Base-by-base conservation (phyloP, 1,140 invertebrate species). In the Trichoplusia ni region DNA sequence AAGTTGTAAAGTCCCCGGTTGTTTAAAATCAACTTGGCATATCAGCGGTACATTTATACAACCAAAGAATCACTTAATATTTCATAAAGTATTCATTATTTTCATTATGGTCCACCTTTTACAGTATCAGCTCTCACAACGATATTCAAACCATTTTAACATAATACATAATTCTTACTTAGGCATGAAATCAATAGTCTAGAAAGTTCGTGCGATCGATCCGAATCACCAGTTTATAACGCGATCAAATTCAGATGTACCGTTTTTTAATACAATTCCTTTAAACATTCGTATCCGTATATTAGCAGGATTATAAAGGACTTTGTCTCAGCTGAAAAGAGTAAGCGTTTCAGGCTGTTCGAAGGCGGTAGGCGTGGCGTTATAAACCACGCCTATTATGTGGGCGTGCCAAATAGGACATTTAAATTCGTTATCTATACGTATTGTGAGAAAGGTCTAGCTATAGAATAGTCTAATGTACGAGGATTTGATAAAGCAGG, bases 121-220 rank as follows among this genome's bases (percentile, higher is more conserved):
- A 31, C 6, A 9, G 27, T 1, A 6, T 1, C 29, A n/a, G 4
- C 16, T 33, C 2, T 21, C 4, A 4, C 19, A 18, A 8, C 18
- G 14, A 53, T 18, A 25, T 11, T 13, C 35, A 42, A 16, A 40
- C 18, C 14, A 8, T 7, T 31, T 19, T 33, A 33, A 18, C 29
- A 40, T 53, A 49, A 21, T 33, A 9, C n/a, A 9, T 29, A 18
- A 49, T 31, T 14, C 13, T 31, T n/a, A 29, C 46, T 23, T 42
- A 42, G 29, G 29, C 47, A 25, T 47, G 77, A 75, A 81, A 87
- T 83, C 84, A 87, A 84, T 87, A 73, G 86, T 89, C 86, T 89
- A 82, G 77, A 87, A 89, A 89, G 82, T 89, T 89, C 56, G 27
- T 35, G 46, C 69, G 80, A 89, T 89, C 86, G 75, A 89, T 79